Evolutionary conservation across 1,140 invertebrate genomes (phyloP).

Genomic region (Mactra quadrangularis): DNA sequence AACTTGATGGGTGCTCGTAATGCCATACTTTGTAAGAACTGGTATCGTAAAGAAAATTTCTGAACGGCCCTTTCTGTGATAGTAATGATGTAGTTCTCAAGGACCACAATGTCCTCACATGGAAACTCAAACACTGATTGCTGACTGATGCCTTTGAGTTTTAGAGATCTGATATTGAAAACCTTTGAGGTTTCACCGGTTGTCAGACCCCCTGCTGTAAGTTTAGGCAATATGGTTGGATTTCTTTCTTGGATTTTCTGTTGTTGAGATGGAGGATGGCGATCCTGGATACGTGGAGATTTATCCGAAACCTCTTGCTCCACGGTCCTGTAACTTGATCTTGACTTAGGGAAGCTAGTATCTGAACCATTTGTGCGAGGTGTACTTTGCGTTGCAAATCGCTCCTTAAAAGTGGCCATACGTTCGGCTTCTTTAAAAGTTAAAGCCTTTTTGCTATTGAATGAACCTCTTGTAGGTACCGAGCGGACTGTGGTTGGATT

Average conservation of each 20-base stretch:
- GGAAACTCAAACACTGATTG: slow-evolving; percentile 55
- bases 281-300: neutral
- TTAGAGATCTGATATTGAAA: slow-evolving; percentile 39
- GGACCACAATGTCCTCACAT: slow-evolving; percentile 51
- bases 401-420: neutral
- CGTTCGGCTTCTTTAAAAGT: slow-evolving; percentile 7
- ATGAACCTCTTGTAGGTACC: slow-evolving; percentile 6
- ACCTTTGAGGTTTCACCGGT: slow-evolving; percentile 43
- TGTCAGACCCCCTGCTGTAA: slow-evolving; percentile 25
- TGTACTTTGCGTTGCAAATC: slow-evolving; percentile 7
- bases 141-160: slow-evolving; percentile 49
- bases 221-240: slow-evolving; percentile 49
- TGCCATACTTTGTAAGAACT: slow-evolving; percentile 49
- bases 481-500: slow-evolving; percentile 33
- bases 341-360: slow-evolving; percentile 35
- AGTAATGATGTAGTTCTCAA: slow-evolving; percentile 50
- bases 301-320: no score
- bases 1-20: slow-evolving; percentile 37
- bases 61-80: slow-evolving; percentile 57
- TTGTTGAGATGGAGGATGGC: slow-evolving; percentile 21
- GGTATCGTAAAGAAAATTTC: slow-evolving; percentile 55
- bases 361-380: slow-evolving; percentile 28
- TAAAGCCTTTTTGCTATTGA: neutral
- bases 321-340: slow-evolving; percentile 39
- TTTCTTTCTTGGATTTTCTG: slow-evolving; percentile 44